Conservation (phyloP, 2,797 vertebrate species). For the Sciurus carolinensis region DNA sequence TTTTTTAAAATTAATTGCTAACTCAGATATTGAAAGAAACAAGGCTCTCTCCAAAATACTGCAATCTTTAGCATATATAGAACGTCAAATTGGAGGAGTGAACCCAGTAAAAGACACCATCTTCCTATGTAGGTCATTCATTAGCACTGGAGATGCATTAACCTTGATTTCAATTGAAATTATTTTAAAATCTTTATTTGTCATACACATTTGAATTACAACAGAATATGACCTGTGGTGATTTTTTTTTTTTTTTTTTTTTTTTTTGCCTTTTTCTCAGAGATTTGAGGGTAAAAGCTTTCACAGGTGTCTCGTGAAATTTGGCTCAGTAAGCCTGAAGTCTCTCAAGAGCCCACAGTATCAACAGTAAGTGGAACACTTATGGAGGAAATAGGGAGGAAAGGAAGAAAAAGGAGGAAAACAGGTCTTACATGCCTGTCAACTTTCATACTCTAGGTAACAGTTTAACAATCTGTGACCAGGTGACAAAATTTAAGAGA, state of each 20-base stretch:
- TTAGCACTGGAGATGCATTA: background rate
- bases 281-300: background rate
- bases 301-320: slow-evolving; percentile 41
- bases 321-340: background rate
- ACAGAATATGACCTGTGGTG: background rate
- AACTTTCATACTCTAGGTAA: background rate
- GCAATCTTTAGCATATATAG: background rate
- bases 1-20: background rate
- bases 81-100: background rate
- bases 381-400: background rate
- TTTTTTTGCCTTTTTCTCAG: background rate
- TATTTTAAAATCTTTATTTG: background rate
- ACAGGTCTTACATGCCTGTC: background rate
- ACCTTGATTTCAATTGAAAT: background rate
- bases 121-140: background rate
- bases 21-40: background rate
- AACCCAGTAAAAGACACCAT: background rate
- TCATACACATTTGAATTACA: slow-evolving; percentile 16
- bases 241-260: background rate
- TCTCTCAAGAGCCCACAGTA: background rate
- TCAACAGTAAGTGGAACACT: background rate
- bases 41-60: background rate
- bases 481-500: background rate
- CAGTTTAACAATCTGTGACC: background rate
- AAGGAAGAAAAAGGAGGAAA: background rate